phyloP scores from a whole-genome alignment of 2,113 vertebrate genomes.

The Ceyx melanurus region DNA sequence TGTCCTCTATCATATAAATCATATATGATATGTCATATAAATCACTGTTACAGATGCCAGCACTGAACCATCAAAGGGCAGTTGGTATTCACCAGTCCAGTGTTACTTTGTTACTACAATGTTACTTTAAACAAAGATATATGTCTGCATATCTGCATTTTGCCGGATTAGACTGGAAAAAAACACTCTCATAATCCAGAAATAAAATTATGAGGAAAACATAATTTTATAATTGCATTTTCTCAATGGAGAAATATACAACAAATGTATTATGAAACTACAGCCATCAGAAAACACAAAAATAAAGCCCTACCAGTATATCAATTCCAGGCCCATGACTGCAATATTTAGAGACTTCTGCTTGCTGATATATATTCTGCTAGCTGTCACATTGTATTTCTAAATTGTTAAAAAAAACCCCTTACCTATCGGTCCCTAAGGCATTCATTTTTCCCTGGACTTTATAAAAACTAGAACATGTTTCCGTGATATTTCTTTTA shows the following conservation, averaged over 20 bases:
- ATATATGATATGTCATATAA: background rate
- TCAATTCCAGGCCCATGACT: background rate
- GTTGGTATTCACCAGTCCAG: background rate
- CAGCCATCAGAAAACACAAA: background rate
- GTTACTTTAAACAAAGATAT: background rate
- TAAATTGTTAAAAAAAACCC: conserved; percentile 39
- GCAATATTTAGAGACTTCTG: conserved; percentile 1
- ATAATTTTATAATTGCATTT: background rate
- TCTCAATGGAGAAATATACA: background rate
- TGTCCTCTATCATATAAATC: background rate
- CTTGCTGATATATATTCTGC: conserved; percentile 56
- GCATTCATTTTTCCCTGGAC: conserved; percentile 55
- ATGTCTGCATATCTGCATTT: background rate
- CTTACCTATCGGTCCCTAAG: conserved; percentile 32
- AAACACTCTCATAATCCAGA: background rate
- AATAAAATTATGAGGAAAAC: background rate
- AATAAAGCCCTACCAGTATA: background rate
- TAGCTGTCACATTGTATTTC: conserved; percentile 68
- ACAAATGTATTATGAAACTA: background rate
- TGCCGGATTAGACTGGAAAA: background rate
- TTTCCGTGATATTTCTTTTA: conserved; percentile 50
- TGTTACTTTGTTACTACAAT: background rate
- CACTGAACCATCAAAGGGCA: background rate
- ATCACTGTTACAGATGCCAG: background rate
- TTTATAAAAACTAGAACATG: conserved; percentile 59